A percentile compares a stretch with the other conserved stretches of the same genome.
Evolutionary conservation across 2,888 invertebrate species (phyloP).

Genomic region (Augiades crinisus): DNA sequence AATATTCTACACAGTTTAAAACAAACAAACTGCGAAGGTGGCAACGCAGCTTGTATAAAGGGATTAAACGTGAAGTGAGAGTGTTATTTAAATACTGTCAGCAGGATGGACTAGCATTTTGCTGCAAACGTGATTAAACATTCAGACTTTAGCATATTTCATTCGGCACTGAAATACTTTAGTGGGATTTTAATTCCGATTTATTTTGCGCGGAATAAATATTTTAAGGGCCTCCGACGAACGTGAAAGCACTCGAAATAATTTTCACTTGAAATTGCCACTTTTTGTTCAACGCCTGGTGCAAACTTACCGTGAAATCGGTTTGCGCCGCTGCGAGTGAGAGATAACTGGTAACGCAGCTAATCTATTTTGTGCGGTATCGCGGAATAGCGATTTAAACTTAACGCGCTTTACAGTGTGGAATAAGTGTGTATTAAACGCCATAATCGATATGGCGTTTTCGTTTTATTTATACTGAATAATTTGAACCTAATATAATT

Average conservation of each 20-base stretch:
- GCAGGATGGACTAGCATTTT: too few species aligned
- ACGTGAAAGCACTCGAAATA: constrained; percentile 9
- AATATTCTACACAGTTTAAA: too few species aligned
- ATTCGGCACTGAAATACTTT: too few species aligned
- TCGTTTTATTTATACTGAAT: too few species aligned
- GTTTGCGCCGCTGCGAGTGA: constrained; percentile 9
- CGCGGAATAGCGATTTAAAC: constrained; percentile 14
- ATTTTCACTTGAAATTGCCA: constrained; percentile 17
- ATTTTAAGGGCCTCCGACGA: background rate
- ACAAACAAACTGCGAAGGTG: too few species aligned
- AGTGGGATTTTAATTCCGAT: background rate
- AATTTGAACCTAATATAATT: too few species aligned
- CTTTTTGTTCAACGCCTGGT: constrained; percentile 19
- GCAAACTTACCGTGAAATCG: constrained; percentile 23
- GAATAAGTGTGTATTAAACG: background rate
- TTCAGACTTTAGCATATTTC: too few species aligned
- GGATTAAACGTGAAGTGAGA: too few species aligned
- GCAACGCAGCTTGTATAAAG: too few species aligned
- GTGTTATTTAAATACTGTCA: too few species aligned
- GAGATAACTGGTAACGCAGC: constrained; percentile 17
- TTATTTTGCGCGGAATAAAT: background rate
- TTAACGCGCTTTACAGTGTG: background rate
- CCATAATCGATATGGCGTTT: too few species aligned
- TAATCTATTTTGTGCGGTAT: constrained; percentile 20
- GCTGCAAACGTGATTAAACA: too few species aligned